Conservation (phyloP, 2,797 vertebrate genomes). For the Anableps anableps region DNA sequence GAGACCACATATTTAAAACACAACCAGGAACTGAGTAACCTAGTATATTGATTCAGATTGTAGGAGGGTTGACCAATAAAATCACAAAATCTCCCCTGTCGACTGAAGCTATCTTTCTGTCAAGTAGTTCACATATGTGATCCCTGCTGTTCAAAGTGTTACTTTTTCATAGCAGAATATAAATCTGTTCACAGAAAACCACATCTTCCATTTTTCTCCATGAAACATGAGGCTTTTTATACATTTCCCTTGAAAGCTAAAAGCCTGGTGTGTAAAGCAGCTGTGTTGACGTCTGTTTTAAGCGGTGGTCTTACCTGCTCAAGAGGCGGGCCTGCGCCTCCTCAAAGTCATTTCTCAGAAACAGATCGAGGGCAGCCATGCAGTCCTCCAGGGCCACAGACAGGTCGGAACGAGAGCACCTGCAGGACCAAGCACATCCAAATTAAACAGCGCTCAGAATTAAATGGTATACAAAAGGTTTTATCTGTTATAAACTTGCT, state of each 20-base stretch:
- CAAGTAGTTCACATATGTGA: neutral
- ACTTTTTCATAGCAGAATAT: neutral
- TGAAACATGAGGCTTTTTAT: neutral
- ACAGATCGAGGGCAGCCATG: slow-evolving; percentile 93
- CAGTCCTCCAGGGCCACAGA: slow-evolving; percentile 91
- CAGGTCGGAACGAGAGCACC: slow-evolving; percentile 86
- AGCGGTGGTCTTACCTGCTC: slow-evolving; percentile 83
- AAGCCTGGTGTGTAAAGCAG: slow-evolving; percentile 17
- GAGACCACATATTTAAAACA: neutral
- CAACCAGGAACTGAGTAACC: neutral
- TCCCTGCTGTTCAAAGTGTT: neutral
- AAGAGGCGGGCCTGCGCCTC: slow-evolving; percentile 89
- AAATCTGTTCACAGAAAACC: neutral
- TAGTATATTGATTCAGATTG: neutral
- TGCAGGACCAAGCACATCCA: slow-evolving; percentile 61
- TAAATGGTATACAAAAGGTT: neutral
- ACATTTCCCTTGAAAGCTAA: slow-evolving; percentile 2
- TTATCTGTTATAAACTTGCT: neutral
- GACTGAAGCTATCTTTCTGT: neutral
- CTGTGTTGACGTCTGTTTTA: neutral
- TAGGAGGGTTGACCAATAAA: neutral
- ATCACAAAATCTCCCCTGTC: neutral
- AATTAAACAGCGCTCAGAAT: slow-evolving; percentile 13
- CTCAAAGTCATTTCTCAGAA: slow-evolving; percentile 94
- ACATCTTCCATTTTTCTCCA: neutral